Evolutionary conservation across 2,113 vertebrate species (phyloP).

Genomic region (Tragulus kanchil): DNA sequence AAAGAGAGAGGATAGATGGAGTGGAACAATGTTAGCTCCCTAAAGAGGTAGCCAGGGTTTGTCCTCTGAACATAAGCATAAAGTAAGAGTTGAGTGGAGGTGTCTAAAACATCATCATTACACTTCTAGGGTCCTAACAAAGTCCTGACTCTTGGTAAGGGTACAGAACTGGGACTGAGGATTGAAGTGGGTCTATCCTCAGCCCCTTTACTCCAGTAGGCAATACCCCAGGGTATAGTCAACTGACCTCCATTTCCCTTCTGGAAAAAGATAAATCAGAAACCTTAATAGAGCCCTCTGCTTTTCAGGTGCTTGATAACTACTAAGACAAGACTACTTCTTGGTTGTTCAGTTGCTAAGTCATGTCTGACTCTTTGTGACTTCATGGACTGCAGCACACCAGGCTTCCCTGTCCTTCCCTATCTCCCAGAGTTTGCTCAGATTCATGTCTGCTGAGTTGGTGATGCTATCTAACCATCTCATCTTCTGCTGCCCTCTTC

Average conservation of each 20-base stretch:
- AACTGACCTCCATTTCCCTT: neutral
- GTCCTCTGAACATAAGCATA: neutral
- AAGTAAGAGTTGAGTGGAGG: neutral
- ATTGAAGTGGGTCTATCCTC: neutral
- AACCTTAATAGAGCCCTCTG: neutral
- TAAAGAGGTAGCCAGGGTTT: neutral
- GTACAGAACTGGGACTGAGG: neutral
- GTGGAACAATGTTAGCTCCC: accelerated
- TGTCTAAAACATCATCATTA: neutral
- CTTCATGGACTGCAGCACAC: neutral
- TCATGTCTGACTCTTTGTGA: neutral
- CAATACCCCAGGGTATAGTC: neutral
- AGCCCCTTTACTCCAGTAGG: neutral
- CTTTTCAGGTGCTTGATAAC: neutral
- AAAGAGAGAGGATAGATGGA: neutral
- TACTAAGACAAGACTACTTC: neutral
- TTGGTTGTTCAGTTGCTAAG: neutral
- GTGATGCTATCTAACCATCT: neutral
- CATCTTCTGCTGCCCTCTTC: neutral
- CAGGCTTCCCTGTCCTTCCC: neutral
- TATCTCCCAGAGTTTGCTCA: neutral
- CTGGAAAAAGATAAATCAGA: neutral
- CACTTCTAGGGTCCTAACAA: neutral
- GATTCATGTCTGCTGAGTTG: neutral
- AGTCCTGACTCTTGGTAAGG: neutral